phyloP scores from a whole-genome alignment of 2,888 invertebrate genomes.

The Helleia helle region DNA sequence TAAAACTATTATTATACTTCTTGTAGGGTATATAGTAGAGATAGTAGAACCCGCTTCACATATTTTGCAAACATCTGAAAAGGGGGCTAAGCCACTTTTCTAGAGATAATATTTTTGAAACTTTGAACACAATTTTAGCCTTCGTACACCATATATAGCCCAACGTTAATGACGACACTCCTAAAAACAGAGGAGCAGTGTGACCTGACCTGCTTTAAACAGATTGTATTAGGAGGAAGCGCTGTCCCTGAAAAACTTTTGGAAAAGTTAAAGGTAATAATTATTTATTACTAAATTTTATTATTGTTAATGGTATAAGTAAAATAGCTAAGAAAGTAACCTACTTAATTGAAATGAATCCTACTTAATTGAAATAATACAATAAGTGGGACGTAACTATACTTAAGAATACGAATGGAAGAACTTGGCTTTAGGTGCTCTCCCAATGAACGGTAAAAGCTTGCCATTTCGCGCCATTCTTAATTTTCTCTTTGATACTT shows the following conservation, averaged over 20 bases:
- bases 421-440: too few species aligned
- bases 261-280: slow-evolving; percentile 32
- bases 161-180: slow-evolving; percentile 37
- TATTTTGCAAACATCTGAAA: not conserved
- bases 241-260: slow-evolving; percentile 35
- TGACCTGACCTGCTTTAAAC: slow-evolving; percentile 40
- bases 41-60: not conserved
- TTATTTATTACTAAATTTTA: too few species aligned
- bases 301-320: too few species aligned
- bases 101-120: not conserved
- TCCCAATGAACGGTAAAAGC: too few species aligned
- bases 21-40: too few species aligned
- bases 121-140: slow-evolving; percentile 30
- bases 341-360: too few species aligned
- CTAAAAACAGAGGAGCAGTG: slow-evolving; percentile 33
- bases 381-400: too few species aligned
- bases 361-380: too few species aligned
- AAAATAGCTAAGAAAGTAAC: too few species aligned
- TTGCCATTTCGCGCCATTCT: too few species aligned
- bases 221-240: slow-evolving; percentile 39
- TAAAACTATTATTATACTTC: not conserved
- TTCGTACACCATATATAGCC: slow-evolving; percentile 34
- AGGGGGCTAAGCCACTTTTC: not conserved
- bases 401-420: too few species aligned
- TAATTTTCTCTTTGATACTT: too few species aligned